Base-by-base conservation (phyloP, 2,797 vertebrate species). In the Botia kubotai region DNA sequence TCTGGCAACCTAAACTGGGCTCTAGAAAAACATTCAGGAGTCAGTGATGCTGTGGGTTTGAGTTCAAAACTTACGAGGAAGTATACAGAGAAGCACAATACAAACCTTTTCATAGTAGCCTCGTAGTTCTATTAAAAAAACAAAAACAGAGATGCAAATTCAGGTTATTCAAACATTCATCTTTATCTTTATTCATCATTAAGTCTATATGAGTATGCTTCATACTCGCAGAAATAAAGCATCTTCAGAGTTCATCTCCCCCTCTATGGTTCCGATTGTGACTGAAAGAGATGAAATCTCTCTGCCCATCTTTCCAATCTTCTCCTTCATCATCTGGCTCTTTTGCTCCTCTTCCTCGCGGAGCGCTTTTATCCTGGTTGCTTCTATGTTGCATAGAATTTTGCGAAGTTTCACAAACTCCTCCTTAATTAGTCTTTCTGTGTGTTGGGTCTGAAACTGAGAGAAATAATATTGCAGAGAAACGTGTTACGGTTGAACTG, bases 261-360 rank as follows among this genome's bases (percentile, higher is more conserved):
- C 53, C 53, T 77, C 65, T 33, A 58, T 68, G n/a, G 33, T 33
- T 63, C 46, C 33, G 19, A 80, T 67, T 58, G 72, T 68, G 3
- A 26, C 50, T 39, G 77, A 80, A 67, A 83, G 60, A 55, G 67
- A 63, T 13, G 77, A 58, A 6, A 83, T 80, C 11, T 83, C 72
- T 60, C 11, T 72, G 60, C 26, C 72, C 23, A 80, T 53, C 17
- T 55, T 46, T 11, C 62, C 74, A 23, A 77, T 77, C 43, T 72
- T 77, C 78, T 73, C 71, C 55, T 43, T 73, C 63, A 84, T 69
- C 36, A 16, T 74, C 33, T 57, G 68, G 67, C 74, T 73, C 63
- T 74, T 84, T 52, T 81, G 74, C 79, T 81, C 55, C 52, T 65
- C 69, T 63, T 84, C 82, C 21, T 69, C 69, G 67, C 43, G 67